Evolutionary conservation across 1,140 invertebrate genomes (phyloP), one percentile per base, ranked within the genome.

Genomic region (Mycetomoellerius zeteki): DNA sequence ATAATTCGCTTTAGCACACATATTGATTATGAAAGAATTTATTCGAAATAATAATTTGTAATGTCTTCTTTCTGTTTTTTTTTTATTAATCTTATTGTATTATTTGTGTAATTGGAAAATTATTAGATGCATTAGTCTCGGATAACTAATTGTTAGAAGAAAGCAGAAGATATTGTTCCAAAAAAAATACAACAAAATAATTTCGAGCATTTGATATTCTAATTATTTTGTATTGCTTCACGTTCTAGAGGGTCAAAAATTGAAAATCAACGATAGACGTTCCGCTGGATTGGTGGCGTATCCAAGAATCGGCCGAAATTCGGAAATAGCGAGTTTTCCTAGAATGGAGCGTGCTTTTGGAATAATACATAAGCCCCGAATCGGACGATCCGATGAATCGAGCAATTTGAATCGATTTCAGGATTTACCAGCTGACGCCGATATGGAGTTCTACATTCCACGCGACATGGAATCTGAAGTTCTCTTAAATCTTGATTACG

Each of bases 271-370:
- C 33, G 88, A 91, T 43, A 93, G 91, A 47, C 84, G 93, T 43
- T 80, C 90, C 4, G n/a, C 86, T 19, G 92, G 92, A 1, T 30
- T 94, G 43, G 62, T 93, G 16, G 37, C 92, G 1, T 90, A 91
- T 52, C 93, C 93, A 8, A 91, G 93, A 71, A 69, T 90, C 19
- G 93, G 93, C 21, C 81, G 93, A 58, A 90, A 75, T 82, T 91
- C 76, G 19, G 88, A 89, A n/a, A 71, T 85, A 84, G 50, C 14
- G 60, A 88, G 84, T 73, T 89, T 87, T 78, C 86, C 78, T 47
- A 90, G 85, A 56, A 12, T 71, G 33, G 89, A 84, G 24, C 92
- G 86, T 60, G 72, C 86, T 52, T 67, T 58, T 0, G 90, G 90
- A n/a, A 27, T 91, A 69, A 24, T 90, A 33, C 19, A 75, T 8